Percentiles rank a stretch among this genome's conserved stretches.
Conservation (phyloP, 2,888 invertebrate genomes). For the Ephialtes manifestator region DNA sequence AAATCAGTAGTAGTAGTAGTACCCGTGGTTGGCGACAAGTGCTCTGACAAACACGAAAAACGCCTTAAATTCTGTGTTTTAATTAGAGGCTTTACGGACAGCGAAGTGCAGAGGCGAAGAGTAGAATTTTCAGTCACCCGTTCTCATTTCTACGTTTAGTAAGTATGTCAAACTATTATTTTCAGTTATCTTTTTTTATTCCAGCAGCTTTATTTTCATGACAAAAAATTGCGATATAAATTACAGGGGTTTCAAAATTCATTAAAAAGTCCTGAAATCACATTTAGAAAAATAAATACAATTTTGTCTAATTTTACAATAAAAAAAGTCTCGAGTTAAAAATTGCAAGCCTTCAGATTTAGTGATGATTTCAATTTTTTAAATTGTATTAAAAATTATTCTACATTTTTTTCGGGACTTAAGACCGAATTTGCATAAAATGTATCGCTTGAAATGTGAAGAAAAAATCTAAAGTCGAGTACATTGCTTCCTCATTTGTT, state of each 20-base stretch:
- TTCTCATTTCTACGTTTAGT: neutral
- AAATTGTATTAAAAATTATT: too few relatives aligned
- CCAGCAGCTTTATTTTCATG: neutral
- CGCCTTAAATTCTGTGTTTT: neutral
- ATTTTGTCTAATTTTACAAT: too few relatives aligned
- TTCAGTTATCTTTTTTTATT: neutral
- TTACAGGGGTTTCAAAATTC: too few relatives aligned
- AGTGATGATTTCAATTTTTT: too few relatives aligned
- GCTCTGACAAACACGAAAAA: neutral
- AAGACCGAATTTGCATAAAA: neutral
- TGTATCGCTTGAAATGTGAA: neutral
- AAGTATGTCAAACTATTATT: neutral
- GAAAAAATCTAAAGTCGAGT: neutral
- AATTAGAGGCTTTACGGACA: slow-evolving; percentile 3
- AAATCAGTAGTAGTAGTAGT: neutral
- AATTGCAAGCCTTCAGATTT: too few relatives aligned
- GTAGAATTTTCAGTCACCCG: neutral
- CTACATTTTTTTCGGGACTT: too few relatives aligned
- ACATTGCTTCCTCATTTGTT: neutral
- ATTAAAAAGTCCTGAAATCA: too few relatives aligned
- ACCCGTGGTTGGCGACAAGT: neutral
- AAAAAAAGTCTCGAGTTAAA: too few relatives aligned
- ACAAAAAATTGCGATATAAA: too few relatives aligned
- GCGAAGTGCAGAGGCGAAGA: neutral
- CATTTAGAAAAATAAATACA: too few relatives aligned